A percentile compares a stretch with the other conserved stretches of the same genome.
Evolutionary conservation across 2,113 vertebrate species (phyloP).

Genomic region (Natator depressus): DNA sequence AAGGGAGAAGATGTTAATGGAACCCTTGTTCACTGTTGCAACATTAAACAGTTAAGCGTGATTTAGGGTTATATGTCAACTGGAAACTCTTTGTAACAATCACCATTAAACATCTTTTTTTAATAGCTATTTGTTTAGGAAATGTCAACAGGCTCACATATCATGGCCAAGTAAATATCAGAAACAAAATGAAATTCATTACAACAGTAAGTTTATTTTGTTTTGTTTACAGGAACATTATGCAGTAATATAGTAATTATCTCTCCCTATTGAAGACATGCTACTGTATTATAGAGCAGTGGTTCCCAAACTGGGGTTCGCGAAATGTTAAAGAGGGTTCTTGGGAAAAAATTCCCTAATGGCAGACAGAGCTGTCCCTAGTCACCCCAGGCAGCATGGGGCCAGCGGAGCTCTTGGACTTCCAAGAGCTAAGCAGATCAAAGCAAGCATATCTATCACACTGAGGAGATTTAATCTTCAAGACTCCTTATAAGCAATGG

Average conservation of each 20-base stretch:
- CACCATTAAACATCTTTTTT: not conserved
- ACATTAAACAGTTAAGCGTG: not conserved
- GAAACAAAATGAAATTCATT: not conserved
- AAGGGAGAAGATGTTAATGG: not conserved
- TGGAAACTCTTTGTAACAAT: not conserved
- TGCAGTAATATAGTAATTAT: not conserved
- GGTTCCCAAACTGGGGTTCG: too few species aligned
- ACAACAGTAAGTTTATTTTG: not conserved
- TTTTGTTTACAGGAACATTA: not conserved
- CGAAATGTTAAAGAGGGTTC: too few species aligned
- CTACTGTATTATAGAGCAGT: not conserved
- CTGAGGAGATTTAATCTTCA: too few species aligned
- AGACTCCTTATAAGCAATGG: too few species aligned
- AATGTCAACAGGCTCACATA: not conserved
- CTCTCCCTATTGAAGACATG: not conserved
- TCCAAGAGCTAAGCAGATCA: too few species aligned
- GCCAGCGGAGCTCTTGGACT: too few species aligned
- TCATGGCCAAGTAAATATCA: not conserved
- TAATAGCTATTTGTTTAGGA: not conserved
- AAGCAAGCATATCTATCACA: too few species aligned
- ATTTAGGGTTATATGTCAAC: not conserved
- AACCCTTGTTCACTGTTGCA: not conserved
- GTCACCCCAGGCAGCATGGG: too few species aligned
- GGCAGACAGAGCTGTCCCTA: too few species aligned
- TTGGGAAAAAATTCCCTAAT: too few species aligned